Conservation (phyloP, 2,113 vertebrate species). For the Dasyprocta punctata region DNA sequence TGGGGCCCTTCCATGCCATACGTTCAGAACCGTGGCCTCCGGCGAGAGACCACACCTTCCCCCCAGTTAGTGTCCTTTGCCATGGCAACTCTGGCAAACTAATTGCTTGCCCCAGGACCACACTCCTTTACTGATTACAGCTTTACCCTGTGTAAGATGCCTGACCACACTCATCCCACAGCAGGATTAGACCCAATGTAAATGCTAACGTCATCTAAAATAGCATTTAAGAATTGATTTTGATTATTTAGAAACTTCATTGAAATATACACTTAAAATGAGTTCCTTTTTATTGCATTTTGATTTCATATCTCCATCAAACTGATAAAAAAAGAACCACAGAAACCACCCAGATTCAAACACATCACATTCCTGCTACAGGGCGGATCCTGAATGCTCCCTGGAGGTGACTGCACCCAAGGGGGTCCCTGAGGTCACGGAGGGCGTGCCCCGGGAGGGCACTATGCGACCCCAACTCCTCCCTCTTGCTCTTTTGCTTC, state of each 20-base stretch:
- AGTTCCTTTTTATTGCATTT: not conserved
- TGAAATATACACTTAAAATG: not conserved
- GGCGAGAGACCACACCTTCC: not conserved
- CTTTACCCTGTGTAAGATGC: not conserved
- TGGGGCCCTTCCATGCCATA: too few relatives aligned
- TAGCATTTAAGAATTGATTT: not conserved
- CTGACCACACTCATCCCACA: not conserved
- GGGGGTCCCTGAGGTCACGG: not conserved
- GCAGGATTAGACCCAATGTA: not conserved
- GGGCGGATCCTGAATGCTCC: too few relatives aligned
- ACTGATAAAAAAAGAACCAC: not conserved
- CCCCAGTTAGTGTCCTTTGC: not conserved
- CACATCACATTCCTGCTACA: not conserved
- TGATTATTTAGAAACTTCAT: conserved; percentile 12
- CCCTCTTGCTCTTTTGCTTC: not conserved
- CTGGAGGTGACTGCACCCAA: not conserved
- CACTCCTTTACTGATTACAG: not conserved
- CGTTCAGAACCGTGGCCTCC: not conserved
- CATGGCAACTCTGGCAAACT: not conserved
- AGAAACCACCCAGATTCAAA: not conserved
- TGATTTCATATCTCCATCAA: not conserved
- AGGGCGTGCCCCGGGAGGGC: not conserved
- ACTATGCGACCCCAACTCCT: too few relatives aligned
- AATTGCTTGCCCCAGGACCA: not conserved
- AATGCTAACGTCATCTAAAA: not conserved